phyloP scores from a whole-genome alignment of 2,113 vertebrate species.

The Sphaerodactylus townsendi region DNA sequence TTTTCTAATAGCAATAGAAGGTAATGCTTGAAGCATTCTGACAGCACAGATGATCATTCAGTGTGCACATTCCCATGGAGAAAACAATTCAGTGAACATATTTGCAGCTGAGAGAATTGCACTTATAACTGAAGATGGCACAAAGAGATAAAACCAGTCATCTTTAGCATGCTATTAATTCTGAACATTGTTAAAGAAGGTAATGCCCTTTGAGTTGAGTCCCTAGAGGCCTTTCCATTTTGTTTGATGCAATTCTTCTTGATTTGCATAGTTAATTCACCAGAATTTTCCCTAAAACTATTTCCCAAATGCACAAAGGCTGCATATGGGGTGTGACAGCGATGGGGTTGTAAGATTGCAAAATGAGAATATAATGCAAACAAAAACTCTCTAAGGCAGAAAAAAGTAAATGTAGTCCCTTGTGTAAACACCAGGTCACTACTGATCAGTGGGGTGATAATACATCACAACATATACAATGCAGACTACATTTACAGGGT shows the following conservation, averaged over 20 bases:
- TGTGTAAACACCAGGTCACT: too few species aligned
- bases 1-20: constrained; percentile 6
- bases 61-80: not conserved
- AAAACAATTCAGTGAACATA: not conserved
- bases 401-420: too few species aligned
- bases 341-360: too few species aligned
- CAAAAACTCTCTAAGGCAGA: too few species aligned
- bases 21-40: constrained; percentile 2
- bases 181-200: not conserved
- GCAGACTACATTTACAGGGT: too few species aligned
- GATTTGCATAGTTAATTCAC: not conserved
- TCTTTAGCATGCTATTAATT: not conserved
- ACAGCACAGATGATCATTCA: constrained; percentile 4
- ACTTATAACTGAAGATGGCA: not conserved
- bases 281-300: not conserved
- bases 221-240: not conserved
- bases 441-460: too few species aligned
- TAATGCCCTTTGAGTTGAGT: not conserved
- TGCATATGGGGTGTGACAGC: too few species aligned
- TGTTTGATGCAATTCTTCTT: not conserved
- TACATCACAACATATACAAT: too few species aligned
- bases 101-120: not conserved
- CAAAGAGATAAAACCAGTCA: not conserved
- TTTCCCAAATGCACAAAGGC: not conserved
- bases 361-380: too few species aligned